phyloP scores from a whole-genome alignment of 1,140 invertebrate genomes.

The Chrysoperla carnea region DNA sequence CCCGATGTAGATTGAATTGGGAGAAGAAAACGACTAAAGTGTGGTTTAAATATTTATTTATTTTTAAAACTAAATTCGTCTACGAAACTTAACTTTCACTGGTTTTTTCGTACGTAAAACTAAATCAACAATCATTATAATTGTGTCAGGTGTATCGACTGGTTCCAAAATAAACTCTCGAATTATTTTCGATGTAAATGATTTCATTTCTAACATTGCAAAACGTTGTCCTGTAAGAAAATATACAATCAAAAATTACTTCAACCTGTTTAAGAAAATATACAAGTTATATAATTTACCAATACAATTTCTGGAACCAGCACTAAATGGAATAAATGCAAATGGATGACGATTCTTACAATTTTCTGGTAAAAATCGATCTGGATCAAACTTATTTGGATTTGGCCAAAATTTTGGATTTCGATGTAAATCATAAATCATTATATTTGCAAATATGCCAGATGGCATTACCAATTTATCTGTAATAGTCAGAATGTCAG shows the following conservation, averaged over 20 bases:
- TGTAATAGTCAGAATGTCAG: too few relatives aligned
- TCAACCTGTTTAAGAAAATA: neutral
- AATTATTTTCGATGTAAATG: constrained; percentile 19
- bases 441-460: constrained; percentile 12
- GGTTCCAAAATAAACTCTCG: constrained; percentile 17
- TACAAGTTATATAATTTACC: constrained; percentile 15
- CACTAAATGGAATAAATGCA: constrained; percentile 35
- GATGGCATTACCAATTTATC: neutral
- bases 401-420: constrained; percentile 37
- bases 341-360: constrained; percentile 18
- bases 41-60: too few relatives aligned
- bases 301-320: constrained; percentile 35
- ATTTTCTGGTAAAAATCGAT: constrained; percentile 36
- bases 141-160: neutral
- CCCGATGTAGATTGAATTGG: too few relatives aligned
- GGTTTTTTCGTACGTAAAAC: neutral
- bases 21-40: too few relatives aligned
- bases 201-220: constrained; percentile 27
- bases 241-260: neutral
- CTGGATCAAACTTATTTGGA: constrained; percentile 48
- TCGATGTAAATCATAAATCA: constrained; percentile 35
- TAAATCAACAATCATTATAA: neutral
- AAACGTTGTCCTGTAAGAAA: constrained; percentile 24
- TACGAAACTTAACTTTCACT: too few relatives aligned
- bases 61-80: too few relatives aligned